phyloP scores from a whole-genome alignment of 2,888 invertebrate genomes.

The Asteroscopus sphinx region DNA sequence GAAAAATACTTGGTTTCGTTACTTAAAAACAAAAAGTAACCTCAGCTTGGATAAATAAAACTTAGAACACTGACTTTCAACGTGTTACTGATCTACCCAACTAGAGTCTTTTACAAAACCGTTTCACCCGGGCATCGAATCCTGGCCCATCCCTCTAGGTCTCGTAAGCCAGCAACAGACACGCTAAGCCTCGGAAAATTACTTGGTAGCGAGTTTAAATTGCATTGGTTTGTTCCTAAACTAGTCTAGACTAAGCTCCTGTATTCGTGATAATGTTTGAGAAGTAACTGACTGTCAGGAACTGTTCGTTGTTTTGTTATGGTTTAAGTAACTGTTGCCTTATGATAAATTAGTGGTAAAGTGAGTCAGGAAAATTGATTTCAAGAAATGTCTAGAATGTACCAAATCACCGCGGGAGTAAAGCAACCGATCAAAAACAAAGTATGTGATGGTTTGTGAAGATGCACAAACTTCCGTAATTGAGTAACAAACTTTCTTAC shows the following conservation, averaged over 20 bases:
- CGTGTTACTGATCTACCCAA: constrained; percentile 4
- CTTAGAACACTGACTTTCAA: neutral
- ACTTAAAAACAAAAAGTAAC: no score
- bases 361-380: neutral
- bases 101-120: constrained; percentile 27
- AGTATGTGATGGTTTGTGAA: no score
- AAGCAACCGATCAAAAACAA: no score
- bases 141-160: constrained; percentile 37
- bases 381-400: no score
- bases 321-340: neutral
- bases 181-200: constrained; percentile 53
- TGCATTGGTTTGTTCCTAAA: constrained; percentile 48
- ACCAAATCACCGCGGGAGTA: no score
- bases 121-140: constrained; percentile 44
- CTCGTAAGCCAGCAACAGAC: constrained; percentile 53
- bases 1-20: constrained; percentile 2
- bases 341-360: neutral
- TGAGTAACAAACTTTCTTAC: no score
- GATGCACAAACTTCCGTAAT: no score
- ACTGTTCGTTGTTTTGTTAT: neutral
- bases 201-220: constrained; percentile 55
- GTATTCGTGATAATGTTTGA: constrained; percentile 7
- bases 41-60: no score
- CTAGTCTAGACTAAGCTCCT: no score
- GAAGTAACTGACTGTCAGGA: neutral